Evolutionary conservation across 2,888 invertebrate species (phyloP).

Genomic region (Tromatobia lineatoria): DNA sequence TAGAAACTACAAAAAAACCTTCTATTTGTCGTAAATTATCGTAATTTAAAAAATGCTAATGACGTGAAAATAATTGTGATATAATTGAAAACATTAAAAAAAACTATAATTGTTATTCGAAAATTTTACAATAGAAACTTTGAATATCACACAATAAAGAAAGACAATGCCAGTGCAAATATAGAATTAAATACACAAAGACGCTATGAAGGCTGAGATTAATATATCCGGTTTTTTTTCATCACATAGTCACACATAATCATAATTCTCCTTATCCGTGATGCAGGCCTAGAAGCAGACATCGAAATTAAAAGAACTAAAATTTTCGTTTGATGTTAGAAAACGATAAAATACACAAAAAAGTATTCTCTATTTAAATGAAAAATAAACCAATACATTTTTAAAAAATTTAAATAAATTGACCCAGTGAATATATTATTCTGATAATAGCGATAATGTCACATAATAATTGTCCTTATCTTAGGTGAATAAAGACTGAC

Average conservation of each 20-base stretch:
- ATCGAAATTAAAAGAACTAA: no score
- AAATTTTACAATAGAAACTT: no score
- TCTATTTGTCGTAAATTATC: neutral
- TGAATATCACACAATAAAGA: neutral
- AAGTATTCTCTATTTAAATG: no score
- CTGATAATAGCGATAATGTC: constrained; percentile 10
- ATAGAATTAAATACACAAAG: neutral
- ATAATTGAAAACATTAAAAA: no score
- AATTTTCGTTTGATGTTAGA: no score
- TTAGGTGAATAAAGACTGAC: constrained; percentile 1
- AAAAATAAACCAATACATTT: neutral
- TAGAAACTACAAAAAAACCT: neutral
- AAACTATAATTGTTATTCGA: no score
- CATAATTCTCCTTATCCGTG: no score
- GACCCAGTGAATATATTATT: constrained; percentile 8
- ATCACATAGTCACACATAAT: neutral
- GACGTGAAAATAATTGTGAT: no score
- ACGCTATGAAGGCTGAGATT: neutral
- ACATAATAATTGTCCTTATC: constrained; percentile 35
- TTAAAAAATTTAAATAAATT: neutral
- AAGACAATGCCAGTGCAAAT: neutral
- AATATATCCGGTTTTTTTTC: neutral
- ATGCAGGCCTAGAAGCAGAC: neutral
- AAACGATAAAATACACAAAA: no score
- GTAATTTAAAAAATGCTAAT: no score